Conservation (phyloP, 2,888 invertebrate genomes). For the Malthinus flaveolus region DNA sequence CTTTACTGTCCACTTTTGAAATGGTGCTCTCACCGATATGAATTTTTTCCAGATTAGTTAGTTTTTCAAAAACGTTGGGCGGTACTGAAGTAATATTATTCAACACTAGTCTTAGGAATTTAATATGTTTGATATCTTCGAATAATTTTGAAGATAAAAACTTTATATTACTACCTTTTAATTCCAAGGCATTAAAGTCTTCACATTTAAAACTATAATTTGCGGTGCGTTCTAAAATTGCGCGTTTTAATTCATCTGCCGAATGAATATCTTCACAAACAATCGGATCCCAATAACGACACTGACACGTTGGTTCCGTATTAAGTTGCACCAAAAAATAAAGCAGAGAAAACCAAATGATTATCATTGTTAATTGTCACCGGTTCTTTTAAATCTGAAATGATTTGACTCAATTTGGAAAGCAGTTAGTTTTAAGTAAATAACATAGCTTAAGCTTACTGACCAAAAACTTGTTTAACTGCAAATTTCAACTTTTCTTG, state of each 20-base stretch:
- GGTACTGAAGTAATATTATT: slow-evolving; percentile 4
- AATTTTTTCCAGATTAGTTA: not conserved
- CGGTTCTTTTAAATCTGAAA: no score
- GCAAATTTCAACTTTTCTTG: no score
- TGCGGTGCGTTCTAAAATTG: not conserved
- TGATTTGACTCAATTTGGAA: no score
- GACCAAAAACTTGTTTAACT: no score
- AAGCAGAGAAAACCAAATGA: no score
- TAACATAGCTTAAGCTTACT: no score
- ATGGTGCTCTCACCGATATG: not conserved
- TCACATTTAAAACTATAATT: not conserved
- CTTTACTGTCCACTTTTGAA: not conserved
- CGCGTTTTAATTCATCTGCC: not conserved
- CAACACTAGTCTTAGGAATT: not conserved
- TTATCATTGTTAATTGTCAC: no score
- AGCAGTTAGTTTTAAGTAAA: no score
- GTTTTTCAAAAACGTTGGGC: not conserved
- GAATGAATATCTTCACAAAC: not conserved
- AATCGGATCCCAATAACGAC: not conserved
- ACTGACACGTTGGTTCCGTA: no score
- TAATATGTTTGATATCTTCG: not conserved
- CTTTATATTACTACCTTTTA: slow-evolving; percentile 4
- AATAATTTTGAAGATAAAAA: not conserved
- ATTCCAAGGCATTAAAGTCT: slow-evolving; percentile 9
- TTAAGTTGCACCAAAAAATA: no score